Base-by-base conservation (phyloP, 2,888 invertebrate genomes). In the Euspilapteryx auroguttella region DNA sequence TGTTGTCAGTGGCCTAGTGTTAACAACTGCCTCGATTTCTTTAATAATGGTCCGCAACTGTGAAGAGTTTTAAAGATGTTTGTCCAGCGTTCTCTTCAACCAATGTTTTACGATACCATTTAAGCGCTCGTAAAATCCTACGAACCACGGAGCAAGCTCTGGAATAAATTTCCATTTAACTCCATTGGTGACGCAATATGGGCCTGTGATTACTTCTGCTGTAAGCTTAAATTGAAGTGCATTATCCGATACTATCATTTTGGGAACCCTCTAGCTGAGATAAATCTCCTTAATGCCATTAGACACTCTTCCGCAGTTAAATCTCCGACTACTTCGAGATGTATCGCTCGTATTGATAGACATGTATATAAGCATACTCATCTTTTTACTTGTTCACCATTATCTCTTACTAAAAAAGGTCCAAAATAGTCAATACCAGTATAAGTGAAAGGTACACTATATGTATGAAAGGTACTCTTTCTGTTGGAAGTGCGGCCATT, bases 161-260 rank as follows among this genome's bases (percentile, higher is more conserved):
- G 35, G 34, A 7, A 35, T 37, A 15, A 37, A 37, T 20, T 21
- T 28, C 34, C 37, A 37, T 25, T 29, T 12, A 7, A 34, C 35
- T 8, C 20, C 10, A n/a, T 33, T 37, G 8, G 26, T 14, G 9
- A 29, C 14, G 21, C 37, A 37, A 9, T 35, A 34, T 4, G 21
- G 9, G 7, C 21, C 25, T 5, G 6, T 5, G 11, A 37, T 4
- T 8, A 37, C 31, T n/a, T 34, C 34, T 1, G 32, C 14, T 6
- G 28, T 31, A 6, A 37, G 22, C 14, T 36, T 37, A 14, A 34
- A 37, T 2, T 30, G 24, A 6, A 12, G 10, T 4, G 37, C 36
- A 12, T 37, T 37, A 13, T 37, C 37, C 3, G 36, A 37, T 3
- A 25, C 31, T 3, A 33, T 36, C 25, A 22, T 13, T 22, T 10